A percentile compares a stretch with the other conserved stretches of the same genome.
phyloP scores from a whole-genome alignment of 2,113 vertebrate genomes.

The Rostratula benghalensis region DNA sequence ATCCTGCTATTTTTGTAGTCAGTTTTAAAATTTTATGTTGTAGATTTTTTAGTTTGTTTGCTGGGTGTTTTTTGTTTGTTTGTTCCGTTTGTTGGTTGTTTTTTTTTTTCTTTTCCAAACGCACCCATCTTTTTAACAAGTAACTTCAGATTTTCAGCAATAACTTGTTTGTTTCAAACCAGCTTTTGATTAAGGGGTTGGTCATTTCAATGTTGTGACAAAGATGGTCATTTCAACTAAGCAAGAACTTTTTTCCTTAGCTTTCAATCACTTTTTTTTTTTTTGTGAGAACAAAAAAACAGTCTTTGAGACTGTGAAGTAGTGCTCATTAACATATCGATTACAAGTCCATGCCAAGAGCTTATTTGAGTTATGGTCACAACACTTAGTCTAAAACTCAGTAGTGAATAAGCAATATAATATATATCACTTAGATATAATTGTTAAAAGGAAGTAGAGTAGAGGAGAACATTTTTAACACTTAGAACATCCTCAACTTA shows the following conservation, averaged over 20 bases:
- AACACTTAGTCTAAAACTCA: not conserved
- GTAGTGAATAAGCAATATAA: not conserved
- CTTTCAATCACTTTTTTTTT: constrained; percentile 2
- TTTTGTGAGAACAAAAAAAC: not conserved
- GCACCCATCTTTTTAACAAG: not conserved
- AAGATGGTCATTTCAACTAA: not conserved
- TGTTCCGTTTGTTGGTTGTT: not conserved
- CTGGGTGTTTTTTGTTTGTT: not conserved
- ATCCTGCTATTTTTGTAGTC: not conserved
- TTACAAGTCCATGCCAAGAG: not conserved
- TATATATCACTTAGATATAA: not conserved
- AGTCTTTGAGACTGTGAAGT: not conserved
- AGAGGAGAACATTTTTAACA: not conserved
- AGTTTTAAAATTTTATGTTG: not conserved
- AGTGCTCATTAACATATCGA: not conserved
- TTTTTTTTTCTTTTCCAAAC: not conserved
- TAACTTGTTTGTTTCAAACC: not conserved
- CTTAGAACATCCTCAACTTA: not conserved
- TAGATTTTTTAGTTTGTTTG: not conserved
- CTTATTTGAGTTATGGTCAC: not conserved
- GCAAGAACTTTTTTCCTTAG: not conserved
- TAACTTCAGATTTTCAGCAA: not conserved
- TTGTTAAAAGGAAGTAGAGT: not conserved
- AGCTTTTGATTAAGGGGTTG: not conserved
- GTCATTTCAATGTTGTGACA: not conserved